A percentile compares a stretch with the other conserved stretches of the same genome.
phyloP scores from a whole-genome alignment of 1,140 invertebrate species.

The Lepidurus couesii region DNA sequence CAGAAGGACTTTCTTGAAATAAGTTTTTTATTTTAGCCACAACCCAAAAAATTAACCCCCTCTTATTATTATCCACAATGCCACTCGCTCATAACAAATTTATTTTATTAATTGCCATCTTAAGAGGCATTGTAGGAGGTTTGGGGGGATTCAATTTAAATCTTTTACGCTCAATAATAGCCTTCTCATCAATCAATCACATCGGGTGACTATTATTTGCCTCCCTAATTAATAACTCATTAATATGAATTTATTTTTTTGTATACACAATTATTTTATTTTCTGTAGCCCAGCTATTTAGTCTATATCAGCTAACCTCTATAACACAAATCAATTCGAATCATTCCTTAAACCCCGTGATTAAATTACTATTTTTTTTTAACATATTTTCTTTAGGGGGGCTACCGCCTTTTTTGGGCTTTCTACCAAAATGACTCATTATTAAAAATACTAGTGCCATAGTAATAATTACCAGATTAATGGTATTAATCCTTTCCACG shows the following conservation, averaged over 20 bases:
- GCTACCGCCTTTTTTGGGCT: conserved; percentile 51
- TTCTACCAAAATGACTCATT: conserved; percentile 50
- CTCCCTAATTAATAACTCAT: neutral
- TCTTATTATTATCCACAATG: neutral
- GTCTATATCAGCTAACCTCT: neutral
- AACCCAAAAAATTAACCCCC: neutral
- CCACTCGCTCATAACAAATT: neutral
- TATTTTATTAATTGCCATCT: neutral
- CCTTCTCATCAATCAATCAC: conserved; percentile 52
- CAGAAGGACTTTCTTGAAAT: neutral
- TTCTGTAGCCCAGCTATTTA: neutral
- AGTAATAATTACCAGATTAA: neutral
- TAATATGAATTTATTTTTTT: neutral
- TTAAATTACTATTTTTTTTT: conserved; percentile 34
- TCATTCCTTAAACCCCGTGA: neutral
- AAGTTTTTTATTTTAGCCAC: neutral
- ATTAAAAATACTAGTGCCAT: neutral
- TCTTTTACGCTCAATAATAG: conserved; percentile 49
- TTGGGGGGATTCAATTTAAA: conserved; percentile 48
- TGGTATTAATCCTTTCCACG: neutral
- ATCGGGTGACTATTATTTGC: conserved; percentile 48
- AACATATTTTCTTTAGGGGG: conserved; percentile 50
- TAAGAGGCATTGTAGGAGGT: conserved; percentile 38
- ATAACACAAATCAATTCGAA: neutral
- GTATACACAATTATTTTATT: neutral